Base-by-base conservation (phyloP, 2,888 invertebrate genomes). In the Halictus ligatus region DNA sequence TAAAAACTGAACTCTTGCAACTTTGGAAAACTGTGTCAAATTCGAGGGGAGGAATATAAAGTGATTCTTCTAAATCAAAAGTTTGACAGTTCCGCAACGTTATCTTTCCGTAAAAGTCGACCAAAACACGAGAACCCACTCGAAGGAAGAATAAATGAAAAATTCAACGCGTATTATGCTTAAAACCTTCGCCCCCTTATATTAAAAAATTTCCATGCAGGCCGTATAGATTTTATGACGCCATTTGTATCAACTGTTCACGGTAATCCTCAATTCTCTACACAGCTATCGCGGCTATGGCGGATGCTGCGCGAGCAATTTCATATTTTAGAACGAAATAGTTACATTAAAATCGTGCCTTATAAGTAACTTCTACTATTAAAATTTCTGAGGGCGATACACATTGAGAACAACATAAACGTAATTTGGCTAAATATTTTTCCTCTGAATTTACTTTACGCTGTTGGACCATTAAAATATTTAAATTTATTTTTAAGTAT, bases 211-310 rank as follows among this genome's bases (percentile, higher is more conserved):
- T 60, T 75, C 25, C 29, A 10, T 5, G n/a, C 21, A 43, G 15
- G 15, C 46, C 8, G 29, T 60, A 43, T 25, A 72, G 35, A 35
- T 54, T 81, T 40, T 74, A 78, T n/a, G 40, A 25, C 50, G 29
- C 21, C 74, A 25, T 78, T 35, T 54, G 25, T 72, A 43, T 78
- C 83, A 75, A 78, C 64, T 75, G 46, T 60, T 69, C 25, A 50
- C 67, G 25, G 69, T 82, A 71, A 84, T 81, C 50, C 25, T 75
- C 75, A 35, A 64, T 82, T 54, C 64, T 15, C 50, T n/a, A 25
- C 35, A 75, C 77, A 48, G 69, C 69, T 60, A 69, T 54, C n/a
- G 54, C 29, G 69, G 75, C 60, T 82, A 71, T 40, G 74, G 74
- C 29, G 75, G 48, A 79, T 58, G 50, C 35, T 25, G 40, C 7